Conservation (phyloP, 2,888 invertebrate genomes). For the Barypeithes pellucidus region DNA sequence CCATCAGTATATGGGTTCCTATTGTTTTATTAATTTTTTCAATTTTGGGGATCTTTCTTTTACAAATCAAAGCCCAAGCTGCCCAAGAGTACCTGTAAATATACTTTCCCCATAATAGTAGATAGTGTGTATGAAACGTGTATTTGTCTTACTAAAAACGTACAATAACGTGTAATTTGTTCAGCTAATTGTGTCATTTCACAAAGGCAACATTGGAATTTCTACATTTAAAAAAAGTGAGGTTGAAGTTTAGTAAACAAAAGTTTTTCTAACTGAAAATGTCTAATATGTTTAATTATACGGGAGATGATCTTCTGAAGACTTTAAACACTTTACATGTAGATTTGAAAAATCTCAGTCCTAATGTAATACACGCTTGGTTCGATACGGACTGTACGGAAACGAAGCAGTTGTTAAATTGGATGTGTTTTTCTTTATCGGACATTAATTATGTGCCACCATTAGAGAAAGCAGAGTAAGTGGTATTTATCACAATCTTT, state of each 20-base stretch:
- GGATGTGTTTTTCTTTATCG: slow-evolving; percentile 62
- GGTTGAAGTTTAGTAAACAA: background rate
- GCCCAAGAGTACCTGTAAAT: too few species aligned
- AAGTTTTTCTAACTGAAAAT: background rate
- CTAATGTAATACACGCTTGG: slow-evolving; percentile 64
- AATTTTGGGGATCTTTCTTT: too few species aligned
- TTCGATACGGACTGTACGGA: slow-evolving; percentile 64
- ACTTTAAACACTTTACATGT: slow-evolving; percentile 59
- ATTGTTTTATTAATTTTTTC: too few species aligned
- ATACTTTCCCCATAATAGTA: too few species aligned
- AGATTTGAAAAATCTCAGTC: slow-evolving; percentile 57
- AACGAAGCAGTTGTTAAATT: slow-evolving; percentile 61
- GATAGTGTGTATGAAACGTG: too few species aligned
- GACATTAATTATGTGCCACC: slow-evolving; percentile 61
- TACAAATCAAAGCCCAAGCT: too few species aligned
- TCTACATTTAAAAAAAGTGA: background rate
- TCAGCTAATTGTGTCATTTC: too few species aligned
- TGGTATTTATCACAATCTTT: slow-evolving; percentile 12
- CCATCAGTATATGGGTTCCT: too few species aligned
- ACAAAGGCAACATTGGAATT: too few species aligned
- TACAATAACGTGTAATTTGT: too few species aligned
- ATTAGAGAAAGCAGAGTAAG: slow-evolving; percentile 57
- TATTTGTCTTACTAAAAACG: too few species aligned
- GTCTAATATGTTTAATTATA: slow-evolving; percentile 40
- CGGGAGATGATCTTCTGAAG: slow-evolving; percentile 58